A percentile compares a stretch with the other conserved stretches of the same genome.
These are phyloP conservation scores for Taenaris catops DNA, from an alignment of 2,888 invertebrate genomes.

Conservation along the genomic window DNA sequence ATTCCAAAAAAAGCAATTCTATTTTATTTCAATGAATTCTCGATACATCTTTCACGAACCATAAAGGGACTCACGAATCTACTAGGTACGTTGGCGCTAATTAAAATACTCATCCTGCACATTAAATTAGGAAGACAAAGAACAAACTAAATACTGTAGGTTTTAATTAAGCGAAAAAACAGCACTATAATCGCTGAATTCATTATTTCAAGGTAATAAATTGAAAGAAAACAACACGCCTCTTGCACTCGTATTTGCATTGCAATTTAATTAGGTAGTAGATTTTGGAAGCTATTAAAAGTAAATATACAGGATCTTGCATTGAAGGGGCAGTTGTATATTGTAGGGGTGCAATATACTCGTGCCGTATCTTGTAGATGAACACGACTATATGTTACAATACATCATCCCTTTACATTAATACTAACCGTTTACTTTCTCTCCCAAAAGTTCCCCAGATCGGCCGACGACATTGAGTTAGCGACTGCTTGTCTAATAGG, in stretches of 20 bases:
- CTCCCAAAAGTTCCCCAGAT: no score
- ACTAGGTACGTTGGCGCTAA: conserved; percentile 14
- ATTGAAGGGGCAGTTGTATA: no score
- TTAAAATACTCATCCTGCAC: conserved; percentile 26
- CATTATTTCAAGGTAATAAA: conserved; percentile 48
- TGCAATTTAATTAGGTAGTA: not conserved
- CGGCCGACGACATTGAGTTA: no score
- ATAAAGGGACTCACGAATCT: conserved; percentile 3
- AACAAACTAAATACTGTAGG: conserved; percentile 21
- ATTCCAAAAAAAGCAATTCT: no score
- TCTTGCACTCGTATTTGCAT: not conserved
- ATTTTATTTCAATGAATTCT: not conserved
- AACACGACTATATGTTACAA: no score
- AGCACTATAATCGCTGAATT: conserved; percentile 36
- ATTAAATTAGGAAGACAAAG: conserved; percentile 29
- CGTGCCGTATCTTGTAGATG: no score
- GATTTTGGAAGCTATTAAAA: no score
- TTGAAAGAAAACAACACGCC: conserved; percentile 24
- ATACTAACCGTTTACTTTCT: no score
- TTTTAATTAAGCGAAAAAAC: conserved; percentile 32
- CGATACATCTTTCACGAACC: not conserved
- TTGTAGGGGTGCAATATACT: no score
- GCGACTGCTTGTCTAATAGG: no score
- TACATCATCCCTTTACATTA: no score
- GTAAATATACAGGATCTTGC: no score